Evolutionary conservation across 2,797 vertebrate species (phyloP).

Genomic region (Furcifer pardalis): DNA sequence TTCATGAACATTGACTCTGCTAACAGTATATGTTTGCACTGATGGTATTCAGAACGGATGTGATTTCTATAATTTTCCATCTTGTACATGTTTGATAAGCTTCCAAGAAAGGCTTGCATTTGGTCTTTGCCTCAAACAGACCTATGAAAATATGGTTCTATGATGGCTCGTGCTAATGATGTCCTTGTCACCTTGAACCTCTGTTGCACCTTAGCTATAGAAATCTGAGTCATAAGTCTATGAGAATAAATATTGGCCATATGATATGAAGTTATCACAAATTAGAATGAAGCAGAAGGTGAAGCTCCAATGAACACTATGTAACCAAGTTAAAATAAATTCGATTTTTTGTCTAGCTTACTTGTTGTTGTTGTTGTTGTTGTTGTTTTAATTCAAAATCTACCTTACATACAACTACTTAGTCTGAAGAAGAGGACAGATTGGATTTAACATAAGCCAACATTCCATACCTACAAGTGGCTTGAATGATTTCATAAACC

Average conservation of each 20-base stretch:
- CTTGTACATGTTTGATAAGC: not conserved
- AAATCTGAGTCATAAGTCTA: not conserved
- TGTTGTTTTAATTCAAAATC: not conserved
- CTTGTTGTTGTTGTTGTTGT: too few relatives aligned
- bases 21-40: slow-evolving; percentile 49
- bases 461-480: not conserved
- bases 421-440: not conserved
- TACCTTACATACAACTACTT: not conserved
- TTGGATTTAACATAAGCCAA: not conserved
- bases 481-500: too few relatives aligned
- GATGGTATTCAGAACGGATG: slow-evolving; percentile 47
- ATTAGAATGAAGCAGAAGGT: not conserved
- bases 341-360: not conserved
- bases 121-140: slow-evolving; percentile 31
- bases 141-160: slow-evolving; percentile 26
- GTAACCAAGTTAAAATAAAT: not conserved
- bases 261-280: not conserved
- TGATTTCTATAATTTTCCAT: slow-evolving; percentile 33
- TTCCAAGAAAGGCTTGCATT: not conserved
- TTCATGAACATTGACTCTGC: slow-evolving; percentile 48
- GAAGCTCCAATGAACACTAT: not conserved
- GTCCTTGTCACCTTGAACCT: not conserved
- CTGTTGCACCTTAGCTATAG: not conserved
- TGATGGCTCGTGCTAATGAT: slow-evolving; percentile 23
- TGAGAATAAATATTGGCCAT: not conserved